These are phyloP conservation scores for honey bee (Apis mellifera) DNA, from an alignment of 1,140 invertebrate genomes.

Conservation along the genomic window Amel_HAv3.1 CM009931.2:24077001-24077500, in stretches of 20 bases:
- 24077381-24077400: conserved; percentile 60
- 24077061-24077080: neutral
- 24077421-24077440: conserved; percentile 62
- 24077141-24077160: too few relatives aligned
- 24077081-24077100: neutral
- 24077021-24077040: conserved; percentile 54
- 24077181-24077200: neutral
- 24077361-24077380: conserved; percentile 42
- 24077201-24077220: neutral
- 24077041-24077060: conserved; percentile 46
- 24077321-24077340: conserved; percentile 50
- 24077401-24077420: conserved; percentile 56
- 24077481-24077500: conserved; percentile 64
- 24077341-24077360: conserved; percentile 43
- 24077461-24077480: conserved; percentile 68
- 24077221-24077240: neutral
- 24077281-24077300: conserved; percentile 14
- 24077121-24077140: too few relatives aligned
- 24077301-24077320: conserved; percentile 39
- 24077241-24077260: neutral
- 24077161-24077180: too few relatives aligned
- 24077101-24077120: too few relatives aligned
- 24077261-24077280: neutral
- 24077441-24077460: conserved; percentile 62
- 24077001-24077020: conserved; percentile 38